Conservation (phyloP, 2,113 vertebrate species). For the Gopherus evgoodei region DNA sequence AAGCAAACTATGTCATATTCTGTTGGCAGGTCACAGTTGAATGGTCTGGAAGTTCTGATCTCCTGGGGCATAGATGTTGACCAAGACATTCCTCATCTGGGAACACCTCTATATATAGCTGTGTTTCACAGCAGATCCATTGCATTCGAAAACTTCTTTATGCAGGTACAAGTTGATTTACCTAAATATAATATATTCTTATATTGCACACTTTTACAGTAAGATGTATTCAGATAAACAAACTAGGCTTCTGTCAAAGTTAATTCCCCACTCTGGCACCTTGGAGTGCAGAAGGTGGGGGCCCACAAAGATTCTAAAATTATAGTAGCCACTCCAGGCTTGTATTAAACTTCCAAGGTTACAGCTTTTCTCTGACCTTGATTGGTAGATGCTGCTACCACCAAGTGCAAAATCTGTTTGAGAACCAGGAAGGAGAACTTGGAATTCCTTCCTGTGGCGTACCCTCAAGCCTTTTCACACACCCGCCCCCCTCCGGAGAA, state of each 20-base stretch:
- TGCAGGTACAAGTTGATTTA: conserved; percentile 82
- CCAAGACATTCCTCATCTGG: conserved; percentile 91
- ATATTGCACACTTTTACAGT: fast-evolving
- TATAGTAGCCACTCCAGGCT: too few species aligned
- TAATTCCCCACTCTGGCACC: too few species aligned
- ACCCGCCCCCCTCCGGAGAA: too few species aligned
- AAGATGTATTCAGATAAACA: neutral
- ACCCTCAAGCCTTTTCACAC: too few species aligned
- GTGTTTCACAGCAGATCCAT: conserved; percentile 88
- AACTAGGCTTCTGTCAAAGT: neutral
- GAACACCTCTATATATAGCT: conserved; percentile 94
- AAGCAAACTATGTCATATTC: neutral
- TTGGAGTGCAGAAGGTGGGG: too few species aligned
- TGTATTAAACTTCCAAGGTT: too few species aligned
- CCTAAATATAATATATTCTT: neutral
- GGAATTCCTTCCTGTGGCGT: too few species aligned
- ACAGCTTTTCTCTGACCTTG: too few species aligned
- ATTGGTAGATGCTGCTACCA: too few species aligned
- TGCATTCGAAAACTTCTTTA: conserved; percentile 92
- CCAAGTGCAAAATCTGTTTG: too few species aligned
- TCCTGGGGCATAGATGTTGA: conserved; percentile 94
- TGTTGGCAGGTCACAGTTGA: conserved; percentile 88
- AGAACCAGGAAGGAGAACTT: too few species aligned
- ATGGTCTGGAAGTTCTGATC: conserved; percentile 91
- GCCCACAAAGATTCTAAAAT: too few species aligned